These are phyloP conservation scores for Ophion ellenae DNA, from an alignment of 2,888 invertebrate species.

Conservation along the genomic window DNA sequence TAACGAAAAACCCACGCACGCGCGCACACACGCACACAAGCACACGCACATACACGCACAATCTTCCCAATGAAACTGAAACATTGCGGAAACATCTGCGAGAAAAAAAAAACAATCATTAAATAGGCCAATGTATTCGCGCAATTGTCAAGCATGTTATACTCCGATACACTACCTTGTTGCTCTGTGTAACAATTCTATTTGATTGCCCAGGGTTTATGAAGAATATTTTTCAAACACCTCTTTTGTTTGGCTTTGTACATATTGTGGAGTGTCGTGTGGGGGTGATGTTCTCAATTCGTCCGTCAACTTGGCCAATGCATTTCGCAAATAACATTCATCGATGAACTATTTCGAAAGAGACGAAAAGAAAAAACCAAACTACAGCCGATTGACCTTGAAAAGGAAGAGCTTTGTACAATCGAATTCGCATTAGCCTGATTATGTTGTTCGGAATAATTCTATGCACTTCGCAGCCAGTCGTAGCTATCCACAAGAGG, in stretches of 20 bases:
- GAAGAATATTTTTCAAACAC: slow-evolving; percentile 25
- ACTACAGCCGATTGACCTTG: background rate
- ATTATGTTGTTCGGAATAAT: background rate
- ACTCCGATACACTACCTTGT: slow-evolving; percentile 30
- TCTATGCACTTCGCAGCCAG: background rate
- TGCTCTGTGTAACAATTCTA: slow-evolving; percentile 30
- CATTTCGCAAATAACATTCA: too few species aligned
- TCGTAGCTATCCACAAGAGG: background rate
- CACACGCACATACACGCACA: slow-evolving; percentile 50
- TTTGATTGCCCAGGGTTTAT: slow-evolving; percentile 77
- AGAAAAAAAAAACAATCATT: slow-evolving; percentile 1
- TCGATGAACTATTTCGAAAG: background rate
- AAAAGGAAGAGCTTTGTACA: background rate
- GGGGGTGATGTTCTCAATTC: background rate
- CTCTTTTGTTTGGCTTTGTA: background rate
- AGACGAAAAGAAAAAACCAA: background rate
- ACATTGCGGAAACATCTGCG: slow-evolving; percentile 16
- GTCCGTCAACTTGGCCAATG: background rate
- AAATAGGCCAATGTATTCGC: slow-evolving; percentile 16
- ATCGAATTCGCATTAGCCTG: background rate
- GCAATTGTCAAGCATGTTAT: slow-evolving; percentile 11
- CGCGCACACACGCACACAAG: slow-evolving; percentile 35
- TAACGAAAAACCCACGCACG: slow-evolving; percentile 53
- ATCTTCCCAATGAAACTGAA: slow-evolving; percentile 50
- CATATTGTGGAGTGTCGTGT: slow-evolving; percentile 5